Conservation (phyloP, 92 coral and sea anemone genomes). For the Epizoanthus stellaris region DNA sequence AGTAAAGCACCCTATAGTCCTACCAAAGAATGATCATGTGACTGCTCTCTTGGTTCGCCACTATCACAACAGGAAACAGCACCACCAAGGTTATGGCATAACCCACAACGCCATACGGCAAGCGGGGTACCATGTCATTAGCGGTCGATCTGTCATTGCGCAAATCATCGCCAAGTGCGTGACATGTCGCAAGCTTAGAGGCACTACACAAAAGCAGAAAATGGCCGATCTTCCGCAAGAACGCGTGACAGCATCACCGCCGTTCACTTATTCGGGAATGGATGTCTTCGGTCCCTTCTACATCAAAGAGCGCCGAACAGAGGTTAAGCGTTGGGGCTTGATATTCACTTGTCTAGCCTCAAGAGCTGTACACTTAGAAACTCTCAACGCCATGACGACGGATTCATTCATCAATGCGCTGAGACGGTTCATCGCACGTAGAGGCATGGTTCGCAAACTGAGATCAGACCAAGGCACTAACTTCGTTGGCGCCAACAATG, state of each 20-base stretch:
- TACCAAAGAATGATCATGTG: slow-evolving; percentile 30
- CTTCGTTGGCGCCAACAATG: too few relatives aligned
- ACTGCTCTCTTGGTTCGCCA: slow-evolving; percentile 33
- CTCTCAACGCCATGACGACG: too few relatives aligned
- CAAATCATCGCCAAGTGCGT: slow-evolving; percentile 38
- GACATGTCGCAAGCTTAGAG: slow-evolving; percentile 43
- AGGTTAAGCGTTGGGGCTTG: slow-evolving; percentile 10
- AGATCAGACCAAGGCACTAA: too few relatives aligned
- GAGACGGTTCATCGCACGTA: too few relatives aligned
- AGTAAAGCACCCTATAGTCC: slow-evolving; percentile 35
- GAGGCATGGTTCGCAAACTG: too few relatives aligned
- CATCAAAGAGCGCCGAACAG: slow-evolving; percentile 41
- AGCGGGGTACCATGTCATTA: slow-evolving; percentile 43
- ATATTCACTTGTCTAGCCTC: too few relatives aligned
- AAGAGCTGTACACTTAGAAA: too few relatives aligned
- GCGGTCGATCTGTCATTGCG: slow-evolving; percentile 42
- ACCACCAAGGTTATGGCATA: slow-evolving; percentile 49
- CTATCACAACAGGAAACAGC: slow-evolving; percentile 52
- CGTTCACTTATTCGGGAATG: slow-evolving; percentile 50
- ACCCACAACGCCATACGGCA: slow-evolving; percentile 49
- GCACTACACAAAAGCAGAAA: slow-evolving; percentile 23
- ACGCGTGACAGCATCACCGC: slow-evolving; percentile 39
- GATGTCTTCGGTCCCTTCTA: slow-evolving; percentile 48
- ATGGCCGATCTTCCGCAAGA: slow-evolving; percentile 30
- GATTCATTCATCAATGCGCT: too few relatives aligned